Base-by-base conservation (phyloP, 2,888 invertebrate species). In the Eilema sororculum region DNA sequence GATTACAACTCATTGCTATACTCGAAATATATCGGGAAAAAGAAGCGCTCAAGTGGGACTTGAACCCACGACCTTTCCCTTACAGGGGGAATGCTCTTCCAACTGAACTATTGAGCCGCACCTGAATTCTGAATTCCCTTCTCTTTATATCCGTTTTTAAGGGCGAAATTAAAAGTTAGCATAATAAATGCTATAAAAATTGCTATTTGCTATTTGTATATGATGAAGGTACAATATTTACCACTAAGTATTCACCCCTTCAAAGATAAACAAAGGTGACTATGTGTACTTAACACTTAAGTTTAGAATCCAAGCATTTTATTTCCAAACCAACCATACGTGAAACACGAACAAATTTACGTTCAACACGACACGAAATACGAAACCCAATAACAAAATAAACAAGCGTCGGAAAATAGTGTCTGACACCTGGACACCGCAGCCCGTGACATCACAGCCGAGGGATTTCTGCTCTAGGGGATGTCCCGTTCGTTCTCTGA, bases 311-410 rank as follows among this genome's bases (percentile, higher is more conserved):
- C 71, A 68, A 70, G 52, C 66, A 67, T 81, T 81, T 76, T 77
- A 81, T 79, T 76, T 81, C 73, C 33, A 72, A 70, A 77, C 58
- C 70, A 71, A 81, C 61, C 73, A 69, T 73, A 77, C 75, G 75
- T 81, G 75, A 79, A 77, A 78, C 75, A 76, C 74, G 73, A 79
- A 73, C 76, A 82, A 84, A 84, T 86, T 86, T 86, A 86, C 85
- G 86, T 83, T 79, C 80, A 77, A 78, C 78, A 78, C 80, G 78
- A 81, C 80, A 80, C 82, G 78, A 81, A 86, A 83, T 86, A 84
- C 82, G 84, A 81, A 83, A 86, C 78, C 80, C 78, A 80, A 84
- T 87, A 84, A 84, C 79, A 84, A 86, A 87, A 87, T 86, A 88
- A 87, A 87, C 85, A 80, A 84, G 78, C 83, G 80, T 84, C 74